Percentiles rank a stretch among this genome's conserved stretches.
Conservation (phyloP, 1,140 invertebrate genomes). For the Caerostris extrusa region DNA sequence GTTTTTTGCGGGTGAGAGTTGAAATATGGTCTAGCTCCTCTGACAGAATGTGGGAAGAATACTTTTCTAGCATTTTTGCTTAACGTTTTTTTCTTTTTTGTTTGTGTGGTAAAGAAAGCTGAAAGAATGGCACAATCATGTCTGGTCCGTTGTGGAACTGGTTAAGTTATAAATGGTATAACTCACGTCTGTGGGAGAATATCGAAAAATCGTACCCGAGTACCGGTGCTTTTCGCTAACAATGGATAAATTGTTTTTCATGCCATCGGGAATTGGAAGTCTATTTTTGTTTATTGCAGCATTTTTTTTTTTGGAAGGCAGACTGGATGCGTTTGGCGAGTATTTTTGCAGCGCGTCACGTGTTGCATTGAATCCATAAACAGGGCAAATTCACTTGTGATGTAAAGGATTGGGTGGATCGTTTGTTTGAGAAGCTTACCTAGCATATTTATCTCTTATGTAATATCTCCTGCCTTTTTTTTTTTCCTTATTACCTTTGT, state of each 20-base stretch:
- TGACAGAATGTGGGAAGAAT: neutral
- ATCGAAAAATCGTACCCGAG: neutral
- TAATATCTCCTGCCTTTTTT: too few relatives aligned
- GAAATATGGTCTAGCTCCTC: slow-evolving; percentile 18
- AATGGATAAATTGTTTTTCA: neutral
- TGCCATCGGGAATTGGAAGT: neutral
- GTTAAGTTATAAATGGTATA: neutral
- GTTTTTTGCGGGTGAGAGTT: neutral
- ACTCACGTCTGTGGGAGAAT: neutral
- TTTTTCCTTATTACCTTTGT: too few relatives aligned
- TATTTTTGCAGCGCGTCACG: neutral
- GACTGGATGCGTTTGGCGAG: neutral
- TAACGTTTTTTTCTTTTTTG: neutral
- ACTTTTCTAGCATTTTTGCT: neutral
- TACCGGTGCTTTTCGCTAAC: neutral
- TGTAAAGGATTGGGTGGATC: neutral
- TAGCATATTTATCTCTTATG: too few relatives aligned
- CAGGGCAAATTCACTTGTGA: neutral
- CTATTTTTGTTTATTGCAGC: neutral
- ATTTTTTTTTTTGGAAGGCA: neutral
- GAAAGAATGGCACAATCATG: slow-evolving; percentile 2
- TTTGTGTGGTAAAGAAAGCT: neutral
- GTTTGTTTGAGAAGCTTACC: too few relatives aligned
- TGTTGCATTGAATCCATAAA: neutral
- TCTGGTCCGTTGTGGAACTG: neutral